phyloP scores from a whole-genome alignment of 2,888 invertebrate genomes.

The Lutraria lutraria region DNA sequence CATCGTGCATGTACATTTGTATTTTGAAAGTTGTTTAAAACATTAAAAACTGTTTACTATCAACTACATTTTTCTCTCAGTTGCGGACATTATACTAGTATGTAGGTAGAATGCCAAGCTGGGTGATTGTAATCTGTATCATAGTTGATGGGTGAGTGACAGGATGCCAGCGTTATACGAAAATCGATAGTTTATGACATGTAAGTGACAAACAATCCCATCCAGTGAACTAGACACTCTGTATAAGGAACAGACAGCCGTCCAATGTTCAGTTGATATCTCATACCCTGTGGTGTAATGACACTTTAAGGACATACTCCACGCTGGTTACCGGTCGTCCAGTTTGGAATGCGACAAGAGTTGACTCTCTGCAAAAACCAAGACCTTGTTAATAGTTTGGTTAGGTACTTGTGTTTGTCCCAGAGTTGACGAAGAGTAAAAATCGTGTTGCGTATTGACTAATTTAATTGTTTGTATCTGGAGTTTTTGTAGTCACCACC shows the following conservation, averaged over 20 bases:
- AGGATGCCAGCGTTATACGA: slow-evolving; percentile 10
- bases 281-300: slow-evolving; percentile 59
- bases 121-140: not conserved
- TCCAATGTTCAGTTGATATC: slow-evolving; percentile 50
- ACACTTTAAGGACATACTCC: slow-evolving; percentile 57
- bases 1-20: not conserved
- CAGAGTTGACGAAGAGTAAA: slow-evolving; percentile 19
- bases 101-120: not conserved
- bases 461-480: slow-evolving; percentile 10
- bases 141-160: not conserved
- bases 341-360: slow-evolving; percentile 42
- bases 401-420: not conserved
- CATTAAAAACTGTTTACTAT: not conserved
- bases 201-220: slow-evolving; percentile 43
- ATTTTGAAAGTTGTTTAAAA: not conserved
- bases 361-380: not conserved
- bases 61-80: not conserved
- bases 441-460: not conserved
- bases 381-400: not conserved
- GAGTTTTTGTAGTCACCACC: slow-evolving; percentile 1
- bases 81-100: not conserved
- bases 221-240: slow-evolving; percentile 37
- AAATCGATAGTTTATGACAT: slow-evolving; percentile 38
- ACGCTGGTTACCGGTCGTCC: slow-evolving; percentile 22
- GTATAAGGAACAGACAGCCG: slow-evolving; percentile 35